Base-by-base conservation (phyloP, 2,113 vertebrate species). In the Myodes glareolus region DNA sequence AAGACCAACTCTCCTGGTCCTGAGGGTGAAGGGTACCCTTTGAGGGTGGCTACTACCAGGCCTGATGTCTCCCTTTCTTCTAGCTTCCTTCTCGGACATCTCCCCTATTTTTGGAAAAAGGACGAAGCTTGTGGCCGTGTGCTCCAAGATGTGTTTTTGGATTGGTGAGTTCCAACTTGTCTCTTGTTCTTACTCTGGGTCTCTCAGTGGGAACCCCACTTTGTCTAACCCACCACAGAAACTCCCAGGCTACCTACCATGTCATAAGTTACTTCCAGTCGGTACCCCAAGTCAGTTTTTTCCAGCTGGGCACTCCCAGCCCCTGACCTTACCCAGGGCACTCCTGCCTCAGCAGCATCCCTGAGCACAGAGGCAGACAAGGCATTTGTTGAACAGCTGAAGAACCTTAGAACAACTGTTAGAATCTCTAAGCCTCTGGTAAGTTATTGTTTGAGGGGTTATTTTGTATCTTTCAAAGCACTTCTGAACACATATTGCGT, bases 11-110 rank as follows among this genome's bases (percentile, higher is more conserved):
- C n/a, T 13, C 1, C 1, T 45, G 73, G 65, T 14, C 58, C 52
- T 10, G 50, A 13, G 50, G 78, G 92, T 39, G 25, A 47, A 87
- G 86, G 31, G 3, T 0, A 0, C 9, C 31, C 65, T 31, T 27
- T 9, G 36, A 1, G 0, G 45, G 45, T 31, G 58, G n/a, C 36
- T 9, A 31, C 58, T 0, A 0, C 47, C 1, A 61, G 39, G 36
- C 86, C 81, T 76, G 77, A 94, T 0, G 6, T 65, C 42, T 58
- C 72, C 3, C 0, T 97, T 81, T 98, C 93, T 94, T 98, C 94
- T 75, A 99, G 99, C 95, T 99, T 99, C 97, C 96, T 99, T 2
- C 96, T 99, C 92, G 99, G 99, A 88, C 99, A 99, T 90, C 90
- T 98, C 19, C 97, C 98, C 5, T 94, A 97, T 94, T 70, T 99